Percentiles rank a stretch among this genome's conserved stretches.
Evolutionary conservation across 1,140 invertebrate genomes (phyloP).

Genomic region (Heliconius nattereri): DNA sequence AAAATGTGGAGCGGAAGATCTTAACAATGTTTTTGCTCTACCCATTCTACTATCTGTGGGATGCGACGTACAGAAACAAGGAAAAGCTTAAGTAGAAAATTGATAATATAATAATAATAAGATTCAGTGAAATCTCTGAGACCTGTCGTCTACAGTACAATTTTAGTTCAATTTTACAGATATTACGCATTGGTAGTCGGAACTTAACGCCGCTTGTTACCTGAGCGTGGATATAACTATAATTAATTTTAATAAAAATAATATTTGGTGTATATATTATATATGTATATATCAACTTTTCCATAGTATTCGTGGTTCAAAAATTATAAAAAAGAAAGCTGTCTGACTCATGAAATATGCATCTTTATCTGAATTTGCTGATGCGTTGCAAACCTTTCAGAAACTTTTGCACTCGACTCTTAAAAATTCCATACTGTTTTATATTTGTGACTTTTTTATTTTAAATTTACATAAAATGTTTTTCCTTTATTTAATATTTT

Average conservation of each 20-base stretch:
- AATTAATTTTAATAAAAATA: too few relatives aligned
- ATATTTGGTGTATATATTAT: too few relatives aligned
- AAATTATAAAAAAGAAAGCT: neutral
- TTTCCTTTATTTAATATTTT: neutral
- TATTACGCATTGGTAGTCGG: too few relatives aligned
- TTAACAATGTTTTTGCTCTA: neutral
- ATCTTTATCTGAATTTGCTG: conserved; percentile 10
- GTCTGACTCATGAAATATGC: conserved; percentile 12
- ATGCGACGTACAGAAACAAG: neutral
- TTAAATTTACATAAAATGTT: neutral
- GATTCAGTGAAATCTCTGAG: too few relatives aligned
- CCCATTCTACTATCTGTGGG: neutral
- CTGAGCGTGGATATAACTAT: too few relatives aligned
- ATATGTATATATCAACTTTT: too few relatives aligned
- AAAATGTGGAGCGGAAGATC: neutral
- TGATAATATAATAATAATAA: too few relatives aligned
- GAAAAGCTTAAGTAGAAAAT: too few relatives aligned
- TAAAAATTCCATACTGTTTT: neutral
- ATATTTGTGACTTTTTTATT: neutral
- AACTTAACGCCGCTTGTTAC: too few relatives aligned
- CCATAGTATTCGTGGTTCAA: neutral
- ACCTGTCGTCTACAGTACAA: too few relatives aligned
- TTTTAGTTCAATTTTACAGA: too few relatives aligned
- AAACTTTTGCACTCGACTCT: neutral
- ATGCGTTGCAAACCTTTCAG: conserved; percentile 3